A percentile compares a stretch with the other conserved stretches of the same genome.
These are phyloP conservation scores for Hormaphis cornu DNA, from an alignment of 1,140 invertebrate genomes.

Conservation along the genomic window DNA sequence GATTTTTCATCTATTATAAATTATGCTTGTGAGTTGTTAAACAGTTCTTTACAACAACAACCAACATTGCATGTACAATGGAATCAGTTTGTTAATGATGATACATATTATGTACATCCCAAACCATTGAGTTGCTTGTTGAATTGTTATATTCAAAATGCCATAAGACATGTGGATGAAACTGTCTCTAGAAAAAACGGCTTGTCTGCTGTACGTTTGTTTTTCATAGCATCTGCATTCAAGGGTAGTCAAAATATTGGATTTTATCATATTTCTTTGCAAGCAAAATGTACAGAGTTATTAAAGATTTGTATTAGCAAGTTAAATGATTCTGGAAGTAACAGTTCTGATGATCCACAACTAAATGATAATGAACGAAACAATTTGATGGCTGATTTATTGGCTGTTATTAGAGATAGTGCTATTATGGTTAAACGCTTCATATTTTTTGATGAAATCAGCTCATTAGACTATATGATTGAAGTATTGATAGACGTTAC, in stretches of 20 bases:
- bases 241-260: slow-evolving; percentile 25
- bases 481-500: slow-evolving; percentile 10
- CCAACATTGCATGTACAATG: slow-evolving; percentile 1
- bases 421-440: slow-evolving; percentile 22
- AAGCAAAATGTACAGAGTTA: background rate
- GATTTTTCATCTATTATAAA: slow-evolving; percentile 11
- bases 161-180: background rate
- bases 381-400: slow-evolving; percentile 2
- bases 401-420: background rate
- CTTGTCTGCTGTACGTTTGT: slow-evolving; percentile 10
- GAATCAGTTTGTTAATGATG: slow-evolving; percentile 13
- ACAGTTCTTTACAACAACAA: background rate
- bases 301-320: background rate
- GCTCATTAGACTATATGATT: background rate
- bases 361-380: background rate
- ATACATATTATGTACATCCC: background rate
- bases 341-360: background rate
- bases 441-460: slow-evolving; percentile 22
- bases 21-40: slow-evolving; percentile 28
- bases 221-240: slow-evolving; percentile 15
- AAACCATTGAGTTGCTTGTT: slow-evolving; percentile 23
- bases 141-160: slow-evolving; percentile 23
- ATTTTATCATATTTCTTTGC: background rate
- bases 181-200: background rate
- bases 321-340: background rate